These are phyloP conservation scores for Poeciliopsis infans DNA, from an alignment of 2,797 vertebrate genomes.

Conservation along the genomic window DNA sequence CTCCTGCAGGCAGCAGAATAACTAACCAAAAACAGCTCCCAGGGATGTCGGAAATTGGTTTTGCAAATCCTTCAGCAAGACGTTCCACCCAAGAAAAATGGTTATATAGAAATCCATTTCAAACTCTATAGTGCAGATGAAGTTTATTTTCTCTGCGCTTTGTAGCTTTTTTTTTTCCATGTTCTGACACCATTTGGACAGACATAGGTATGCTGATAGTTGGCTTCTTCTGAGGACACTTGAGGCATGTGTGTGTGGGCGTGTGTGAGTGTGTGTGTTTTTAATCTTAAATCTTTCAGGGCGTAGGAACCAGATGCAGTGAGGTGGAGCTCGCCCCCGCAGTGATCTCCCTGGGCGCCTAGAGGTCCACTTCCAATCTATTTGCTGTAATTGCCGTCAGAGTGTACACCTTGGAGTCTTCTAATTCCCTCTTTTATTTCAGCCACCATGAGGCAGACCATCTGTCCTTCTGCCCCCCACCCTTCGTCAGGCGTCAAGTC, in stretches of 20 bases:
- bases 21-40: conserved; percentile 78
- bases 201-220: conserved; percentile 51
- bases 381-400: conserved; percentile 98
- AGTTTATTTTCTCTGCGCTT: conserved; percentile 60
- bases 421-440: conserved; percentile 98
- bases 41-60: conserved; percentile 76
- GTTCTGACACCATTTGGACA: conserved; percentile 36
- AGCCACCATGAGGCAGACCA: conserved; percentile 95
- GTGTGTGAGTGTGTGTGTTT: conserved; percentile 12
- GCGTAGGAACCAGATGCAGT: conserved; percentile 88
- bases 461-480: conserved; percentile 86
- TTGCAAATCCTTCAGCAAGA: conserved; percentile 69
- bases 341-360: conserved; percentile 81
- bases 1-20: conserved; percentile 79
- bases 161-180: conserved; percentile 34
- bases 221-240: conserved; percentile 37
- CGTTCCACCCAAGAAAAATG: conserved; percentile 66
- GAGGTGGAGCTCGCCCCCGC: conserved; percentile 89
- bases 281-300: conserved; percentile 86
- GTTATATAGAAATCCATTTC: conserved; percentile 67
- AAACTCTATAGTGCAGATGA: conserved; percentile 53
- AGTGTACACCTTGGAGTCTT: conserved; percentile 95
- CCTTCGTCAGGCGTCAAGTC: conserved; percentile 66
- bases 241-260: conserved; percentile 21
- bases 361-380: conserved; percentile 94